A percentile compares a stretch with the other conserved stretches of the same genome.
These are phyloP conservation scores for Planiliza haematocheilus DNA, from an alignment of 2,113 vertebrate genomes.

Conservation along the genomic window DNA sequence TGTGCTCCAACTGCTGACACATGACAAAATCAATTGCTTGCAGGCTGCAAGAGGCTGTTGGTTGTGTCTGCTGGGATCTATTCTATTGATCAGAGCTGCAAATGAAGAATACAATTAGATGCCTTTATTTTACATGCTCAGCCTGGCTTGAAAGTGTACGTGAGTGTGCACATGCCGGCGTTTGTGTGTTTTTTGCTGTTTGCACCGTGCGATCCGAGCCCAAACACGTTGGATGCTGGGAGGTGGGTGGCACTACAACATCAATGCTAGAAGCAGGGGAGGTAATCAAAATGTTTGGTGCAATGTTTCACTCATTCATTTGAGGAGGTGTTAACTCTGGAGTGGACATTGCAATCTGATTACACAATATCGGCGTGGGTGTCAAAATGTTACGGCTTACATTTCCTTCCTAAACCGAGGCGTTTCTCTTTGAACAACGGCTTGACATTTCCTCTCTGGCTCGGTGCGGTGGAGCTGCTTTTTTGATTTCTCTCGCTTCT, in stretches of 20 bases:
- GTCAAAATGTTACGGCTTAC: conserved; percentile 59
- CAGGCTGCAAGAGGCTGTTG: conserved; percentile 51
- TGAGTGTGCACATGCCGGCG: conserved; percentile 17
- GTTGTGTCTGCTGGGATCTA: conserved; percentile 69
- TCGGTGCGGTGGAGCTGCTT: conserved; percentile 2
- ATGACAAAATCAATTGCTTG: conserved; percentile 63
- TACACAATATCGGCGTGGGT: conserved; percentile 54
- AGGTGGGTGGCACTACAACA: conserved; percentile 64
- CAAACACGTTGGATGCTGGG: conserved; percentile 43
- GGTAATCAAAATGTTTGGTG: conserved; percentile 67
- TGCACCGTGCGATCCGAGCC: conserved; percentile 54
- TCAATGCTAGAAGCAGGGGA: conserved; percentile 64
- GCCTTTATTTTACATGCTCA: conserved; percentile 77
- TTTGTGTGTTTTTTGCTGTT: conserved; percentile 37
- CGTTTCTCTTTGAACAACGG: conserved; percentile 49
- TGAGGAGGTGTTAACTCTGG: conserved; percentile 61
- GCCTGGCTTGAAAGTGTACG: conserved; percentile 44
- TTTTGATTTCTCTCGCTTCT: conserved; percentile 48
- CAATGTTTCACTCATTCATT: conserved; percentile 56
- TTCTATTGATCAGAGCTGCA: conserved; percentile 76
- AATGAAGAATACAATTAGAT: conserved; percentile 84
- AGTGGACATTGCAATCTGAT: conserved; percentile 70
- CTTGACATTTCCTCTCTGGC: conserved; percentile 53
- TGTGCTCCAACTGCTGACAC: conserved; percentile 38
- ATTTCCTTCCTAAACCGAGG: conserved; percentile 51